A percentile compares a stretch with the other conserved stretches of the same genome.
Evolutionary conservation across 2,888 invertebrate species (phyloP).

Genomic region (Globia sparganii): DNA sequence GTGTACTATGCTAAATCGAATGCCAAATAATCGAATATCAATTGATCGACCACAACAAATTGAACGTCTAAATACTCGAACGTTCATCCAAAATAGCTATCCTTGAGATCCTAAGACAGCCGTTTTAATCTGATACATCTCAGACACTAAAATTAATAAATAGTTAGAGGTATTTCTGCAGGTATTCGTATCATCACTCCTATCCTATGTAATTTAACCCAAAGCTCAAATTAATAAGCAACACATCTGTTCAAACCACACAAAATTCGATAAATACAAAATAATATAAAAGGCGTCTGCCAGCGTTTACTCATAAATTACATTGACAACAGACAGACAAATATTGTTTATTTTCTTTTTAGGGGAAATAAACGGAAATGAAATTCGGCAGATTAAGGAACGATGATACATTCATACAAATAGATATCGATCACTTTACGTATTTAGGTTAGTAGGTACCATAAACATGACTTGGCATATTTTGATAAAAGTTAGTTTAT

Average conservation of each 20-base stretch:
- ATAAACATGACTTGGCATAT: not conserved
- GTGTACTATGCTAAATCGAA: no score
- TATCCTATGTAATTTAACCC: not conserved
- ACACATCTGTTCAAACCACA: not conserved
- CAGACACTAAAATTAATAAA: no score
- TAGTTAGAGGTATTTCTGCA: not conserved
- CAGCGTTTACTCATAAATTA: slow-evolving; percentile 39
- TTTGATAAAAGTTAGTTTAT: slow-evolving; percentile 1
- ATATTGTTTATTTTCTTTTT: slow-evolving; percentile 41
- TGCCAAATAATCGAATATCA: no score
- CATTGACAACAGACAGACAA: slow-evolving; percentile 37
- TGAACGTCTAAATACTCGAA: no score
- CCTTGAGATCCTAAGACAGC: not conserved
- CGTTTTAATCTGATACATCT: not conserved
- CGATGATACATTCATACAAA: slow-evolving; percentile 34
- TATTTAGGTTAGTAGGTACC: not conserved
- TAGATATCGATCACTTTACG: slow-evolving; percentile 26
- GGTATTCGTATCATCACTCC: no score
- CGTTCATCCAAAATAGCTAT: not conserved
- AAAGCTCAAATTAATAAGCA: not conserved
- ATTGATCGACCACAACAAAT: no score
- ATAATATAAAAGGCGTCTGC: slow-evolving; percentile 14
- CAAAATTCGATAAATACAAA: slow-evolving; percentile 30
- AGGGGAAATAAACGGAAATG: slow-evolving; percentile 46
- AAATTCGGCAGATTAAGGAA: slow-evolving; percentile 14